A percentile compares a stretch with the other conserved stretches of the same genome.
These are phyloP conservation scores for Odontomachus brunneus DNA, from an alignment of 1,140 invertebrate species.

Conservation along the genomic window DNA sequence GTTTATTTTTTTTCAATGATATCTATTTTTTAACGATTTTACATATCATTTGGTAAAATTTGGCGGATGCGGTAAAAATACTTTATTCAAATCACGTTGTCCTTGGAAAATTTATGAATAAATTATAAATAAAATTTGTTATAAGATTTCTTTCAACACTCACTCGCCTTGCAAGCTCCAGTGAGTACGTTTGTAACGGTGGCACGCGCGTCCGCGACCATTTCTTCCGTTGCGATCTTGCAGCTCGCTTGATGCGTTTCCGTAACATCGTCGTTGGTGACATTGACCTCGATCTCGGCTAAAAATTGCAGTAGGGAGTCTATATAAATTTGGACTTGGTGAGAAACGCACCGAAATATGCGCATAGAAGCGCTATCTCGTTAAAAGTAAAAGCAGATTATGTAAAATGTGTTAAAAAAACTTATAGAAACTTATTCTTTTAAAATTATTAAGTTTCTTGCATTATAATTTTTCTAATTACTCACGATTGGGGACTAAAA, in stretches of 20 bases:
- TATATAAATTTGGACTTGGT: not conserved
- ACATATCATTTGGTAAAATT: too few species aligned
- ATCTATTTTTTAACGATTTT: too few species aligned
- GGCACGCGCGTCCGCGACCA: slow-evolving; percentile 84
- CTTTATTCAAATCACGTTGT: too few species aligned
- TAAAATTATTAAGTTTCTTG: not conserved
- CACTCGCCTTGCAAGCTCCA: slow-evolving; percentile 83
- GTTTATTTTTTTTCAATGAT: too few species aligned
- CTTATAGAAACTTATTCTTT: not conserved
- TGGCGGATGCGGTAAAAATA: too few species aligned
- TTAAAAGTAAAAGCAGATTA: too few species aligned
- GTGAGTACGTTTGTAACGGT: slow-evolving; percentile 83
- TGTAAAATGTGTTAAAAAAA: too few species aligned
- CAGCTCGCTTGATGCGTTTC: slow-evolving; percentile 83
- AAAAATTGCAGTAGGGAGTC: slow-evolving; percentile 15
- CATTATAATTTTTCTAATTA: not conserved
- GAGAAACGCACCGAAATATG: not conserved
- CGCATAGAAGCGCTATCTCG: not conserved
- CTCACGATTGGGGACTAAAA: not conserved
- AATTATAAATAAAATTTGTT: not conserved
- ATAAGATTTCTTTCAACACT: slow-evolving; percentile 45
- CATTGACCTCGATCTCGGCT: slow-evolving; percentile 54
- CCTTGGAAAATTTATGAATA: slow-evolving; percentile 6
- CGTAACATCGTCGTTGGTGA: slow-evolving; percentile 71
- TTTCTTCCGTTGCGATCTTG: slow-evolving; percentile 82